A percentile compares a stretch with the other conserved stretches of the same genome.
Evolutionary conservation across 1,140 invertebrate genomes (phyloP).

Genomic region (Rhagoletis pomonella): DNA sequence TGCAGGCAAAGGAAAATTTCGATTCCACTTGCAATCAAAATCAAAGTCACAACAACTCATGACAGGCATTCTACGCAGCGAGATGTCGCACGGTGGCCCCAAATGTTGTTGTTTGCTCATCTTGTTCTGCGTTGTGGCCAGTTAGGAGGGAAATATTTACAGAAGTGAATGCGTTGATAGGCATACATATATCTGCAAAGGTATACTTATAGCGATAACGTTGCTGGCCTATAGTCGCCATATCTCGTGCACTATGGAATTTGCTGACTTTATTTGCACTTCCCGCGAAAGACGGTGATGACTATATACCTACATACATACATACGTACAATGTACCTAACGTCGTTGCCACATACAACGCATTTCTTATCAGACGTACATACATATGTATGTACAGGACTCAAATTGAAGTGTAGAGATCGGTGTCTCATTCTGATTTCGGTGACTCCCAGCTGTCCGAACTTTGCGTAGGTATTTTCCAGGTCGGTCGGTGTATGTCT

Average conservation of each 20-base stretch:
- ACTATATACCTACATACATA: background rate
- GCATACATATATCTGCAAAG: background rate
- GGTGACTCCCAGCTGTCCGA: constrained; percentile 14
- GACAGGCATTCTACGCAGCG: background rate
- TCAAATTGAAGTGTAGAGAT: background rate
- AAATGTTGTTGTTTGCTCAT: constrained; percentile 5
- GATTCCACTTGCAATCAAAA: constrained; percentile 11
- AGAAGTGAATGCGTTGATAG: too few species aligned
- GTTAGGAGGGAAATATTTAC: background rate
- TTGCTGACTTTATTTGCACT: constrained; percentile 38
- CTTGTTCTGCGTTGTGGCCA: background rate
- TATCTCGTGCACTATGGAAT: constrained; percentile 50
- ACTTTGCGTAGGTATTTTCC: background rate
- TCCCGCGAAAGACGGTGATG: constrained; percentile 18
- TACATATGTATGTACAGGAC: background rate
- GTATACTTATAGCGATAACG: background rate
- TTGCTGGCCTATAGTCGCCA: background rate
- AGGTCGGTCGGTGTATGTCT: background rate
- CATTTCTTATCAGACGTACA: constrained; percentile 1
- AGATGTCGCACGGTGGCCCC: background rate
- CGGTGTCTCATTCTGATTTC: background rate
- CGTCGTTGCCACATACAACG: background rate
- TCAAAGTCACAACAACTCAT: background rate
- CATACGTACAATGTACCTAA: background rate
- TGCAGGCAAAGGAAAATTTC: background rate